Evolutionary conservation across 2,888 invertebrate genomes (phyloP).

Genomic region (Prenolepis imparis): DNA sequence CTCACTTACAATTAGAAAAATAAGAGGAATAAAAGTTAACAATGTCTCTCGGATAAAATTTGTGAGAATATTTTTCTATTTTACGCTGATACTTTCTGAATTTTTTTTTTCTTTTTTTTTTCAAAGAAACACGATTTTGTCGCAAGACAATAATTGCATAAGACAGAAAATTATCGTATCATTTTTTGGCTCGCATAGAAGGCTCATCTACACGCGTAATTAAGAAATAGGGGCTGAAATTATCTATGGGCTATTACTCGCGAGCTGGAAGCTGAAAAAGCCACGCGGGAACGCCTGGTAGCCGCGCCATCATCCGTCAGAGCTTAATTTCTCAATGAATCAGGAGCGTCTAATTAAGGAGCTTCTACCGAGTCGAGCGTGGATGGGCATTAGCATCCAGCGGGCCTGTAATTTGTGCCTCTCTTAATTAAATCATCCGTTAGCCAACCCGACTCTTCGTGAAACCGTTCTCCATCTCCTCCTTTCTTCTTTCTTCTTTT

Average conservation of each 20-base stretch:
- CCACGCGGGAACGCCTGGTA: slow-evolving; percentile 48
- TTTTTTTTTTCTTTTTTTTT: background rate
- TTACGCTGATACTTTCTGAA: background rate
- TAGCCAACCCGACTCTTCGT: slow-evolving; percentile 81
- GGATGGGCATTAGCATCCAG: slow-evolving; percentile 85
- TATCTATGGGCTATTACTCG: slow-evolving; percentile 25
- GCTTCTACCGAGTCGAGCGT: slow-evolving; percentile 82
- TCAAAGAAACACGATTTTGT: background rate
- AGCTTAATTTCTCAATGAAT: slow-evolving; percentile 82
- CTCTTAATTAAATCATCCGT: slow-evolving; percentile 87
- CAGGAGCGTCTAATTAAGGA: slow-evolving; percentile 84
- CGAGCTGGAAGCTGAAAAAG: slow-evolving; percentile 32
- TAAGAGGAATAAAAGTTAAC: background rate
- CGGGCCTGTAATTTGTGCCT: slow-evolving; percentile 86
- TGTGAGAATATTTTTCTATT: background rate
- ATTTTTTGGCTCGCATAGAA: slow-evolving; percentile 23
- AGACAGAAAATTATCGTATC: background rate
- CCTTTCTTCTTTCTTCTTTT: slow-evolving; percentile 59
- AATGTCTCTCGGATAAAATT: slow-evolving; percentile 1
- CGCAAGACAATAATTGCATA: background rate
- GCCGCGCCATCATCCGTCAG: slow-evolving; percentile 74
- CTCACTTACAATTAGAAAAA: background rate
- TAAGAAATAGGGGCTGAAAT: background rate
- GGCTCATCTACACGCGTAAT: slow-evolving; percentile 39
- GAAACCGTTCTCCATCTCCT: slow-evolving; percentile 62